Evolutionary conservation across 2,888 invertebrate genomes (phyloP), one percentile per base, ranked within the genome.

Genomic region (Hemaris fuciformis): DNA sequence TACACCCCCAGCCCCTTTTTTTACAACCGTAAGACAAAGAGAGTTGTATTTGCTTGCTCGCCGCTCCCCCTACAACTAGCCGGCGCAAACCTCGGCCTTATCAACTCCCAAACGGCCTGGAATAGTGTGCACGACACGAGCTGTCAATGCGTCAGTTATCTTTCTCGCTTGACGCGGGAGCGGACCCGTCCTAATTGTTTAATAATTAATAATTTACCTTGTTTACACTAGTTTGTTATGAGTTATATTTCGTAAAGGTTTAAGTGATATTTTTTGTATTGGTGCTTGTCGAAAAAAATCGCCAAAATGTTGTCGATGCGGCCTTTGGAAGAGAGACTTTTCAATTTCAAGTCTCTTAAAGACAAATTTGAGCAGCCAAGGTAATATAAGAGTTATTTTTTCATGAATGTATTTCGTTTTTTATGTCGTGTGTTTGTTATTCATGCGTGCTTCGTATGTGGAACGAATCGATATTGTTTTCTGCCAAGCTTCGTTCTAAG

Each of bases 301-400:
- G 64, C n/a, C 65, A 84, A 78, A 75, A 89, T 91, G 87, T 71
- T 91, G 69, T 86, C 89, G 2, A 70, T 88, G 61, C 76, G 87
- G 13, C 73, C 81, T 8, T 73, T 81, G 57, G 85, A 88, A 7
- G 88, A 88, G 41, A 80, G 91, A 62, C 84, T 88, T 57, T 91
- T 76, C 68, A 90, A 79, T 71, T 92, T 92, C 68, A 84, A 89
- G 63, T 84, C 81, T 64, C 70, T 91, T 27, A 91, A 88, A 74
- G 88, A 91, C 59, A 84, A 86, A 71, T 92, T 92, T 76, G 91
- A 92, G 70, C 64, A 79, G 64, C 66, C 79, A 63, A 91, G 91
- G 91, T 91, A 89, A 81, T 70, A 4, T 59, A n/a, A n/a, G n/a
- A n/a, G n/a, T 23, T 8, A 38, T 46, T 38, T 43, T 22, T 2